Evolutionary conservation across 2,113 vertebrate genomes (phyloP), one percentile per base, ranked within the genome.

Genomic region (Lophochroa leadbeateri): DNA sequence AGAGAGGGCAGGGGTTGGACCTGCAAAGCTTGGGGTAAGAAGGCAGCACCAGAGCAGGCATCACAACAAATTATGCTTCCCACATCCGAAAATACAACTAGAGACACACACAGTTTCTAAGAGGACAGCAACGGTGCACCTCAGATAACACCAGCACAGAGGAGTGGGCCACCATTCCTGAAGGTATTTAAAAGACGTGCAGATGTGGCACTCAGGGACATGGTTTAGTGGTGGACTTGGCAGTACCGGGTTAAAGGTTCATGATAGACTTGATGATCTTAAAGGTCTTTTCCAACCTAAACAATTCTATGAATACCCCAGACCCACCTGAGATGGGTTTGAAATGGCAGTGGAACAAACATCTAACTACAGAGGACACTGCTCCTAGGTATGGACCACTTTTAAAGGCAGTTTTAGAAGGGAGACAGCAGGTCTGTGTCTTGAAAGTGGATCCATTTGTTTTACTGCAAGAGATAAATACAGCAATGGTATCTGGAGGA

Each of bases 391-490:
- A 92, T 7, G 44, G 64, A 77, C 52, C 35, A 24, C 52, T 71
- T 64, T 37, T 83, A 33, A 65, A n/a, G 37, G 67, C 52, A 78
- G 84, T 28, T 78, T 93, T 75, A 90, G 69, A 86, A 88, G 5
- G 85, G 80, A 95, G 95, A 41, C 90, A 95, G 77, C 53, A 86
- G 88, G 86, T 95, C 77, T 94, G 87, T 19, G 80, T 50, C 61
- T 39, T 88, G 80, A 86, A 94, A 93, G 91, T 1, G 49, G 88
- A 96, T 92, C 88, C 81, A 84, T 92, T 82, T 95, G 91, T 91
- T 96, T 84, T 81, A 74, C 77, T 89, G 49, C 37, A 79, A 86
- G 88, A 94, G 57, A 91, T 91, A 96, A 95, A 96, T 93, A 95
- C 80, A 94, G 95, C 7, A 1, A 86, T 65, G 70, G 78, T 84